Base-by-base conservation (phyloP, 2,888 invertebrate species). In the Acrocyrtus sp. region DNA sequence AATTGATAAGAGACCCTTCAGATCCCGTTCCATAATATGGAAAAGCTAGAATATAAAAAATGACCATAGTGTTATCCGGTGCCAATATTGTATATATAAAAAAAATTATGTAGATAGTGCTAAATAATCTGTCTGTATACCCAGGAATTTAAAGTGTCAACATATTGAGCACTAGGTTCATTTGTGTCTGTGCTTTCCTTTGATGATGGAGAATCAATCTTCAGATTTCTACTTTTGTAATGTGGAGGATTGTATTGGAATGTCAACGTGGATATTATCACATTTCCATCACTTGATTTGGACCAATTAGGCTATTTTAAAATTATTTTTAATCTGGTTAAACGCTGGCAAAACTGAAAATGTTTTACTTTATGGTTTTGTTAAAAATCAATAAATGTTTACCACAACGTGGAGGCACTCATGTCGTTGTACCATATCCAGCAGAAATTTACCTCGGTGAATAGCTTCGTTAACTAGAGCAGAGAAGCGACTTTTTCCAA, bases 121-220 rank as follows among this genome's bases (percentile, higher is more conserved):
- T 8, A 27, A 8, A 56, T 29, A n/a, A n/a, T 10, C n/a, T 27
- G 19, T 29, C 15, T 22, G n/a, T 48, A 34, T 47, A 79, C 77
- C 77, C 80, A 81, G 8, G 80, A 80, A 72, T 81, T 81, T 15
- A 81, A 54, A 2, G 80, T 80, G 54, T 81, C 78, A 12, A 78
- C 69, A 48, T 80, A 81, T 39, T 75, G 75, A 27, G 72, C 57
- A 19, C 65, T 76, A 22, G 76, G 76, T 43, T 63, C 51, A 19
- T 72, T 62, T 5, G 34, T 34, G 3, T 45, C 58, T 12, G 39
- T 43, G 12, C 10, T 12, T 34, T 61, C 54, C 12, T 50, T 50
- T 1, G 61, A 41, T 5, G 72, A 60, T 1, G 67, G 58, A n/a
- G 73, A 56, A 19, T 66, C 63, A 27, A 72, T 62, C 53, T 70